These are phyloP conservation scores for Temnothorax rugatulus DNA, from an alignment of 2,888 invertebrate genomes.

Conservation along the genomic window DNA sequence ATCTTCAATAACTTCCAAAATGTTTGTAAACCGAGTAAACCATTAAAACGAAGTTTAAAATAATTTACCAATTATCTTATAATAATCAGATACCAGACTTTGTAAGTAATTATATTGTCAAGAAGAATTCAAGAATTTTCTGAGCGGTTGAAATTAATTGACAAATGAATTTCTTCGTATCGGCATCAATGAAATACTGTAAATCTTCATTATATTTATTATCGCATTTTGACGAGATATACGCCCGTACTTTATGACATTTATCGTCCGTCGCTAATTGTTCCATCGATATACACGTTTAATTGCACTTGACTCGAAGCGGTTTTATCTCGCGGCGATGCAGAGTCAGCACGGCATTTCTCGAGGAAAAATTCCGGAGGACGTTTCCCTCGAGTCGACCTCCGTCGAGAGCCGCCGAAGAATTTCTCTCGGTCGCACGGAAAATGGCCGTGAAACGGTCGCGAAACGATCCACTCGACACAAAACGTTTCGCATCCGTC, in stretches of 20 bases:
- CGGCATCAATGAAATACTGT: background rate
- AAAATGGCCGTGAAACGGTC: constrained; percentile 40
- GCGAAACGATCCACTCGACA: constrained; percentile 52
- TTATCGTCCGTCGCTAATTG: constrained; percentile 2
- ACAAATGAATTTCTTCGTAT: background rate
- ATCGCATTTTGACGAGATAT: background rate
- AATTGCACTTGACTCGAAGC: background rate
- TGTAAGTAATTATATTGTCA: background rate
- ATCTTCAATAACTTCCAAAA: background rate
- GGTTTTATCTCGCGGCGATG: constrained; percentile 3
- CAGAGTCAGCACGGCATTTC: background rate
- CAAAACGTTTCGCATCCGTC: constrained; percentile 65
- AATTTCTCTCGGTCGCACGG: constrained; percentile 41
- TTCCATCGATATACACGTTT: background rate
- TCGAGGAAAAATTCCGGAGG: constrained; percentile 34
- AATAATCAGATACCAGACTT: background rate
- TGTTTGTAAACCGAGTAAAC: background rate
- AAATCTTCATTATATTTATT: constrained; percentile 5
- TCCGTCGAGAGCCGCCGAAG: constrained; percentile 22
- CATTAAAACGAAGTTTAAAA: background rate
- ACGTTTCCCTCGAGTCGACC: constrained; percentile 20
- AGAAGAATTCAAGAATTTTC: background rate
- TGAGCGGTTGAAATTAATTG: background rate
- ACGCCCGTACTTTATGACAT: background rate
- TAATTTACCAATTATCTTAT: background rate